Base-by-base conservation (phyloP, 2,113 vertebrate species). In the Engystomops pustulosus region DNA sequence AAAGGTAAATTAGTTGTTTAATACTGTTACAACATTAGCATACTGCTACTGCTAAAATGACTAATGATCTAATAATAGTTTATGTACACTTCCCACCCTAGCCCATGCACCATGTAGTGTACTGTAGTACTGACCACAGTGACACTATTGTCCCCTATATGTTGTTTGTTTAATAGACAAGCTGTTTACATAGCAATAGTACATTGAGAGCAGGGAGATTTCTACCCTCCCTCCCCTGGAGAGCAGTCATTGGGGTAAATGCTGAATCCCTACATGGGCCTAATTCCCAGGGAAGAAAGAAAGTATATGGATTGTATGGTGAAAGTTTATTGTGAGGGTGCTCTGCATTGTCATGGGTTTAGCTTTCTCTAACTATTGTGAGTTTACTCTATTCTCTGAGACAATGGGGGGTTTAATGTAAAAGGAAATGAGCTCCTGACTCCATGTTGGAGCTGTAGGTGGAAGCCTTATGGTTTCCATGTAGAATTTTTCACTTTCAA, bases 191-290 rank as follows among this genome's bases (percentile, higher is more conserved):
- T 25, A 41, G 75, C 49, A 41, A 78, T 78, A 36, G 36, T 8
- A 36, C 32, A 38, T 58, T 7, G 30, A 60, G 51, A 60, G 55
- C 55, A 41, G 34, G n/a, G 51, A 60, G 51, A 78, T 51, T 60
- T 78, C 30, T 78, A 38, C 51, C 75, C 20, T 41, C 34, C 51
- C 72, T 6, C 74, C 51, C 55, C 75, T 41, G n/a, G 51, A 58
- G 75, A 55, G 18, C 11, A 88, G 89, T 91, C 89, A 87, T 88
- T 90, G 89, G 89, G 89, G 88, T 87, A 88, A 89, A 89, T 88
- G 88, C 89, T 90, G 89, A 76, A 51, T 77, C 38, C 27, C 41
- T 84, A 47, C 20, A 67, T 36, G 45, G 60, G 38, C 72, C 69
- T 85, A 85, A 85, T 79, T 85, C 75, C 75, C 74, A 85, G 83